phyloP scores from a whole-genome alignment of 2,888 invertebrate genomes.

The Chrysolina haemoptera region DNA sequence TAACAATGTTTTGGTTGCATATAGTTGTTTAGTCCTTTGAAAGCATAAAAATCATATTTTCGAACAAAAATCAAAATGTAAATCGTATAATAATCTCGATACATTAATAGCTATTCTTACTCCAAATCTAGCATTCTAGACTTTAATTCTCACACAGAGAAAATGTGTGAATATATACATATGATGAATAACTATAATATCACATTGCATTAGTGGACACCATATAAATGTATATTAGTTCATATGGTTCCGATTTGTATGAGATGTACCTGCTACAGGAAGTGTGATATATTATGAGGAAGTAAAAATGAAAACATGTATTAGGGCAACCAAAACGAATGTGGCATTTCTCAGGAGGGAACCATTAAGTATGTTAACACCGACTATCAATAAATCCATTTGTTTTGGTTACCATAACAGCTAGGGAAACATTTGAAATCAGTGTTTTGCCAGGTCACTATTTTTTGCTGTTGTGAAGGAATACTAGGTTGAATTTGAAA shows the following conservation, averaged over 20 bases:
- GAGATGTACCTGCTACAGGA: constrained; percentile 1
- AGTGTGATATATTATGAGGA: constrained; percentile 24
- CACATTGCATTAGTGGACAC: neutral
- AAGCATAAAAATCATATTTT: too few relatives aligned
- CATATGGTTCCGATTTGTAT: constrained; percentile 8
- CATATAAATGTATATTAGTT: neutral
- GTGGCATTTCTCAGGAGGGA: constrained; percentile 17
- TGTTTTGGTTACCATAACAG: constrained; percentile 27
- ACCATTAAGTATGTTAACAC: constrained; percentile 21
- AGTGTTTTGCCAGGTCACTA: neutral
- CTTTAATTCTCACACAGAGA: too few relatives aligned
- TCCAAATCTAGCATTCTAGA: too few relatives aligned
- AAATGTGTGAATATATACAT: too few relatives aligned
- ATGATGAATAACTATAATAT: too few relatives aligned
- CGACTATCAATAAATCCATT: constrained; percentile 30
- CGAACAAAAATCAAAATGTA: too few relatives aligned
- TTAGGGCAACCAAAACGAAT: neutral
- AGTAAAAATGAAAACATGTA: constrained; percentile 25
- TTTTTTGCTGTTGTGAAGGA: neutral
- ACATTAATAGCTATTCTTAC: too few relatives aligned
- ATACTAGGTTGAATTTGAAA: too few relatives aligned
- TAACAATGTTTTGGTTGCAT: too few relatives aligned
- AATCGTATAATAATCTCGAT: too few relatives aligned
- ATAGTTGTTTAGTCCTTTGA: too few relatives aligned
- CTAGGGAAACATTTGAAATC: constrained; percentile 15